Evolutionary conservation across 2,113 vertebrate species (phyloP).

Genomic region (Rhynchopsitta pachyrhyncha): DNA sequence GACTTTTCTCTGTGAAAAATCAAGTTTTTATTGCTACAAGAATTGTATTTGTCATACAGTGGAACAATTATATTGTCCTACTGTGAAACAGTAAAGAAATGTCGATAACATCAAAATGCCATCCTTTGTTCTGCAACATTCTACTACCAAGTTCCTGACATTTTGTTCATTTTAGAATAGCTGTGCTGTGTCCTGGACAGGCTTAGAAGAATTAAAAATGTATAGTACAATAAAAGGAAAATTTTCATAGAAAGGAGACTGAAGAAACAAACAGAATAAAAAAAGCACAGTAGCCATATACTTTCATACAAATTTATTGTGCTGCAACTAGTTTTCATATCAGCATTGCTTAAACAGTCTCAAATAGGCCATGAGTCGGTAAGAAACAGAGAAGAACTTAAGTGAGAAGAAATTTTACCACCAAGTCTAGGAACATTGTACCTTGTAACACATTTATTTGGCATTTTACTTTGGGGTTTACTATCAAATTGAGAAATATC

Average conservation of each 20-base stretch:
- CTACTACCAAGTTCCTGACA: neutral
- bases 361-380: neutral
- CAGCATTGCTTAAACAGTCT: neutral
- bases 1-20: neutral
- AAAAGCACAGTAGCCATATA: neutral
- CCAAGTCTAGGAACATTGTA: neutral
- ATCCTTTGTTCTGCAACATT: neutral
- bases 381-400: neutral
- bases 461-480: neutral
- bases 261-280: neutral
- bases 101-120: neutral
- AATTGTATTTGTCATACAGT: neutral
- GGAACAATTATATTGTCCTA: neutral
- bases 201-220: neutral
- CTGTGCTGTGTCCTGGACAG: neutral
- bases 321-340: neutral
- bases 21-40: neutral
- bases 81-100: neutral
- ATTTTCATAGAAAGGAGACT: neutral
- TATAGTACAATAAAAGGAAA: neutral
- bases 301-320: neutral
- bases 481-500: neutral
- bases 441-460: neutral
- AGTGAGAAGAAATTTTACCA: neutral
- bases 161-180: neutral